Percentiles rank a stretch among this genome's conserved stretches.
phyloP scores from a whole-genome alignment of 2,113 vertebrate genomes.

The Podarcis muralis region DNA sequence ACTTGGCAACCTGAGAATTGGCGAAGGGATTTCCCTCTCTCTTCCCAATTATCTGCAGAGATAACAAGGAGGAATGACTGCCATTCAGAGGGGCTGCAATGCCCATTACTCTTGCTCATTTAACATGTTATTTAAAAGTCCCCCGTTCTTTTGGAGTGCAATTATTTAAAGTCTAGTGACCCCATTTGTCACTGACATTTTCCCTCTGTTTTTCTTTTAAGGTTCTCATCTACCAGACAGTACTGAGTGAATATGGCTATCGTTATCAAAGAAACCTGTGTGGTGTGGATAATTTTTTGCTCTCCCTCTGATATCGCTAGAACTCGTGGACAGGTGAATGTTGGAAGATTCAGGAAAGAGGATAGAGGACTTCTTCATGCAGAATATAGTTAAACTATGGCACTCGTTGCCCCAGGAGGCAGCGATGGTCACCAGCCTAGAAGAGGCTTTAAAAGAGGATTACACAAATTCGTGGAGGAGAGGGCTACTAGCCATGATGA shows the following conservation, averaged over 20 bases:
- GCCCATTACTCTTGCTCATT: slow-evolving; percentile 25
- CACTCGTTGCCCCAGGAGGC: no score
- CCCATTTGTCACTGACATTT: background rate
- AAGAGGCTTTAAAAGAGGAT: no score
- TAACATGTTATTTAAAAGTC: slow-evolving; percentile 37
- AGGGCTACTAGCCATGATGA: no score
- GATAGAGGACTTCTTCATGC: no score
- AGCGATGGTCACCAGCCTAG: no score
- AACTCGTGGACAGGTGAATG: no score
- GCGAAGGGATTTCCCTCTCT: background rate
- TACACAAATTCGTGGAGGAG: no score
- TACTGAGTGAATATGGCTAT: background rate
- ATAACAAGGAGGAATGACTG: slow-evolving; percentile 12
- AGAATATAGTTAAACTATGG: no score
- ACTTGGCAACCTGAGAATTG: background rate
- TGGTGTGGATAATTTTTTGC: no score
- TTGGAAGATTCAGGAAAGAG: no score
- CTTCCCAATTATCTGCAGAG: slow-evolving; percentile 27
- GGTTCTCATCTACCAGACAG: slow-evolving; percentile 10
- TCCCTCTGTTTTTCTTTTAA: slow-evolving; percentile 21
- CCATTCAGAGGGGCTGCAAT: slow-evolving; percentile 19
- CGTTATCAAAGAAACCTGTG: background rate
- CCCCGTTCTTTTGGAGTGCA: slow-evolving; percentile 28
- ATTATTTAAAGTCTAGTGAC: slow-evolving; percentile 44
- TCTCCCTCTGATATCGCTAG: no score